Base-by-base conservation (phyloP, 2,888 invertebrate species). In the Metacarcinus magister region DNA sequence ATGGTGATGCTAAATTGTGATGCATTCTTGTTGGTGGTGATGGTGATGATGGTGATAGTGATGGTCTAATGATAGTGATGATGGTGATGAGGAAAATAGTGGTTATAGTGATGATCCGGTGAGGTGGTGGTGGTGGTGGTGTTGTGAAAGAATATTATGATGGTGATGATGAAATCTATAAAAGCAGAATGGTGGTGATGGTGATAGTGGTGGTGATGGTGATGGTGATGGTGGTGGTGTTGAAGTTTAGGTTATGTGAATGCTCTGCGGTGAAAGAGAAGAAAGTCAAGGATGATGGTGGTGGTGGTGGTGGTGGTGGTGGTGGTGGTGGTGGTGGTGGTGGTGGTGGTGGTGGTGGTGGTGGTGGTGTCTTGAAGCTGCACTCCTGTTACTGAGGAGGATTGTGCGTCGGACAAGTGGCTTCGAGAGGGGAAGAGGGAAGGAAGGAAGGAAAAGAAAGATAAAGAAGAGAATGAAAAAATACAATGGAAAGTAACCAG, bases 301-400 rank as follows among this genome's bases (percentile, higher is more conserved):
- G 1, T 39, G 91, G 1, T 91, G 44, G 3, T 91, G 44, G 4
- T 44, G 43, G 4, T 91, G 23, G 4, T 44, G 43, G 4, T 91
- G 91, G 10, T 4, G 43, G 16, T 44, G 44, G 43, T 44, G 43
- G 16, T 91, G 44, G 23, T 91, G 91, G n/a, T 91, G 91, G 44
- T 91, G 91, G n/a, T 44, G 91, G n/a, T 91, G 44, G 10, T 92
- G 54, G 43, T 54, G 92, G n/a, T 48, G 54, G n/a, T 16, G 48
- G 48, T 32, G 92, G 23, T 19, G n/a, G 67, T 13, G 82, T 82
- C 82, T 82, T 82, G 7, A 82, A 82, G 82, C 32, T 82, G 82
- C 10, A 32, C 82, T 32, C 82, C 5, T 32, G 82, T 32, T 28
- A 32, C 4, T 32, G 32, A 32, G 82, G 32, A 32, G 32, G 10